Conservation (phyloP, 2,797 vertebrate species). For the Poecile montanus region DNA sequence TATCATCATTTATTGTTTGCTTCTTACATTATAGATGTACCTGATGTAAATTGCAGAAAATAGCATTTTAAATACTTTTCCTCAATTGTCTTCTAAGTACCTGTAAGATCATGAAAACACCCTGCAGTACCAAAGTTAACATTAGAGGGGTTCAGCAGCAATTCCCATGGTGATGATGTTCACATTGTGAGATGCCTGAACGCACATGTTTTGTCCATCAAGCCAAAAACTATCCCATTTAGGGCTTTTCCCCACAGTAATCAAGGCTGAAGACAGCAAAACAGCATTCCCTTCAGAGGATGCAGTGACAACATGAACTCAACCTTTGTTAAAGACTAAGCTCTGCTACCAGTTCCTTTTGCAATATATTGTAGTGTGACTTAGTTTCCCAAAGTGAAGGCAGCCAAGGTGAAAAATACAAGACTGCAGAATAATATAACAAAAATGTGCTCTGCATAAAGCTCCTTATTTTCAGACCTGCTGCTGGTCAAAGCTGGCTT, state of each 20-base stretch:
- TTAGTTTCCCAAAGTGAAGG: not conserved
- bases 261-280: constrained; percentile 67
- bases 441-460: not conserved
- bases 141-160: constrained; percentile 1
- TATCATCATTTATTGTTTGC: not conserved
- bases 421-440: not conserved
- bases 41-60: constrained; percentile 46
- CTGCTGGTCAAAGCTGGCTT: not conserved
- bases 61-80: not conserved
- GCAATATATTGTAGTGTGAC: not conserved
- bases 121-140: not conserved
- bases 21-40: not conserved
- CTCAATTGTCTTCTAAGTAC: constrained; percentile 45
- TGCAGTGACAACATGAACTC: not conserved
- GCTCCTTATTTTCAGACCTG: not conserved
- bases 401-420: not conserved
- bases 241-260: constrained; percentile 54
- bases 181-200: not conserved
- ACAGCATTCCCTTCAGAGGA: constrained; percentile 74
- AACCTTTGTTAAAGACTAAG: not conserved
- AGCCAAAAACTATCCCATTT: constrained; percentile 16
- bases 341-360: not conserved
- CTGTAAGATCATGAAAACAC: not conserved
- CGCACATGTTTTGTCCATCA: constrained; percentile 59
- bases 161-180: constrained; percentile 15